Evolutionary conservation across 2,113 vertebrate genomes (phyloP).

Genomic region (Scatophagus argus): DNA sequence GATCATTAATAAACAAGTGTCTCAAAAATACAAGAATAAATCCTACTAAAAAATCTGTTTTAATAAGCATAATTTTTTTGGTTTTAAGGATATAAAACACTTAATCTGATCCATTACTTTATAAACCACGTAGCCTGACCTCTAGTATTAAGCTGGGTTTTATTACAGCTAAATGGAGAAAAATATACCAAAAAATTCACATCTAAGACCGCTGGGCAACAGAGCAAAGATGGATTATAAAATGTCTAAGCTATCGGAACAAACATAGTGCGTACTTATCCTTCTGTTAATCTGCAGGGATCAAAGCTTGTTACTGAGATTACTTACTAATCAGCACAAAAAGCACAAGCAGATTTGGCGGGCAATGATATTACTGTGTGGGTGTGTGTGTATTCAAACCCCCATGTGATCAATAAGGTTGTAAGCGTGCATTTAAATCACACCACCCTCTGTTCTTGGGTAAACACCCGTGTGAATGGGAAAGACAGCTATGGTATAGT

Average conservation of each 20-base stretch:
- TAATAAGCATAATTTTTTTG: conserved; percentile 22
- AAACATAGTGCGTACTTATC: conserved; percentile 78
- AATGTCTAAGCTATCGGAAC: conserved; percentile 61
- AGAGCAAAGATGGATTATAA: conserved; percentile 57
- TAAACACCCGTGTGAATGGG: conserved; percentile 94
- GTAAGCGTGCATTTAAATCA: conserved; percentile 91
- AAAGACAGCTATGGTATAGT: conserved; percentile 93
- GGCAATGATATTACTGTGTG: conserved; percentile 53
- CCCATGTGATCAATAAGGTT: conserved; percentile 89
- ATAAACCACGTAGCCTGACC: conserved; percentile 30
- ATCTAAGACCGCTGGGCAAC: conserved; percentile 43
- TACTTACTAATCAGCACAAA: conserved; percentile 88
- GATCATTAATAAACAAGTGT: background rate
- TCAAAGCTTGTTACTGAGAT: conserved; percentile 85
- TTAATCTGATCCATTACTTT: conserved; percentile 50
- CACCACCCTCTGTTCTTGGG: conserved; percentile 88
- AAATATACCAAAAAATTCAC: conserved; percentile 39
- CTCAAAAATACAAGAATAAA: conserved; percentile 23
- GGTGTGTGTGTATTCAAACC: conserved; percentile 57
- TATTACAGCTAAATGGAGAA: conserved; percentile 31
- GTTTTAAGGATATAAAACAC: conserved; percentile 19
- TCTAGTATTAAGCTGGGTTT: conserved; percentile 30
- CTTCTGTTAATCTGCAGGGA: conserved; percentile 76
- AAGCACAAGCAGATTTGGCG: conserved; percentile 81
- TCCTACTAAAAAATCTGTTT: conserved; percentile 23